Evolutionary conservation across 2,113 vertebrate genomes (phyloP).

Genomic region (Anseranas semipalmata): DNA sequence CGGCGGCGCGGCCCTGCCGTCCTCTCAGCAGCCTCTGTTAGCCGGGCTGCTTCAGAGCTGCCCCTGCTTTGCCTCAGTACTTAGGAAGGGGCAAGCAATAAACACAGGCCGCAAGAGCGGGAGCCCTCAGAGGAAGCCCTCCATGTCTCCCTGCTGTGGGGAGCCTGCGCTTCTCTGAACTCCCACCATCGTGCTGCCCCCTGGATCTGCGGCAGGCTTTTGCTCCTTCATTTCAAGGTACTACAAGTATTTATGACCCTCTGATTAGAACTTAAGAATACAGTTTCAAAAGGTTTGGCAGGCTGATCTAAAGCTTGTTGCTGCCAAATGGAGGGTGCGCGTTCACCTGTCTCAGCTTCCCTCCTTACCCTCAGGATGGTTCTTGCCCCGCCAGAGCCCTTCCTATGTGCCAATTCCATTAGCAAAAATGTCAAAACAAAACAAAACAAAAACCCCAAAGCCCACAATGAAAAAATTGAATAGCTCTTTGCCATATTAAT

Average conservation of each 20-base stretch:
- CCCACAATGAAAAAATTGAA: background rate
- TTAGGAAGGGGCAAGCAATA: rapidly evolving
- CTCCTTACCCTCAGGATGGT: background rate
- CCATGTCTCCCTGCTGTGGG: rapidly evolving
- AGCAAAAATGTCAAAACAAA: background rate
- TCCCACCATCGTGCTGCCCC: background rate
- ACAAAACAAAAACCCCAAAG: background rate
- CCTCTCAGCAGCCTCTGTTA: background rate
- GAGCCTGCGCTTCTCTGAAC: rapidly evolving
- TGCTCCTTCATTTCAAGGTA: background rate
- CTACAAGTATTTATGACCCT: background rate
- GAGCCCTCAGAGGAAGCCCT: background rate
- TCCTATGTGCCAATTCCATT: background rate
- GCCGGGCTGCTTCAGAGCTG: background rate
- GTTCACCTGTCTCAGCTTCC: rapidly evolving
- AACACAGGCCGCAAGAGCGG: rapidly evolving
- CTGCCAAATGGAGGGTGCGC: rapidly evolving
- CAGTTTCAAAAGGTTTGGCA: background rate
- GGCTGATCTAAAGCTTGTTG: rapidly evolving
- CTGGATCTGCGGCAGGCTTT: rapidly evolving
- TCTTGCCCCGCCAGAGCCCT: background rate
- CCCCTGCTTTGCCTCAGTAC: rapidly evolving
- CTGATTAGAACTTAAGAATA: background rate
- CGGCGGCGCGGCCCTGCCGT: rapidly evolving
- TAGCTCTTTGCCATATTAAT: background rate